Base-by-base conservation (phyloP, 2,888 invertebrate species). In the Biston stratarius region DNA sequence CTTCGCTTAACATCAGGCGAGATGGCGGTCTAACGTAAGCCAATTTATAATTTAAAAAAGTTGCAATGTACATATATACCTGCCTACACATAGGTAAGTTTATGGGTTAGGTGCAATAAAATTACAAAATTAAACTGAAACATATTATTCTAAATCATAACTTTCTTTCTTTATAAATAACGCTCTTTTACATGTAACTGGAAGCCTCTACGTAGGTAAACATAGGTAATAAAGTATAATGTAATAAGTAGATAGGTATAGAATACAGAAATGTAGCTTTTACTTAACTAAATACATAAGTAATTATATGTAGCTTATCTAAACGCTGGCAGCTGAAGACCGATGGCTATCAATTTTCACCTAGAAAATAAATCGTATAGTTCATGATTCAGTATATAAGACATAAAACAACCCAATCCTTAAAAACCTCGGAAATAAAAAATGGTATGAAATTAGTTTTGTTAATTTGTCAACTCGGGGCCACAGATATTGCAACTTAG, bases 131-230 rank as follows among this genome's bases (percentile, higher is more conserved):
- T 82, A 82, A 90, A 91, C 89, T 89, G 87, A 91, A 88, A 68
- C 67, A 68, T 68, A 90, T 92, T 90, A 90, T 88, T 91, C 90
- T 86, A 90, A 89, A 88, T 88, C 86, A 90, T 88, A 92, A 90
- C 83, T 83, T 64, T 85, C 83, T 80, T 77, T 89, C 83, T 88
- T 89, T 90, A 90, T 92, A 92, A 90, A 92, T 92, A 91, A 90
- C 85, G 87, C 83, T 92, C 86, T 91, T 87, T 90, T 85, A 83
- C 84, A 84, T 83, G 77, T 86, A 90, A 89, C 82, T 92, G 93
- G 93, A 94, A 94, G 93, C 93, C 92, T 93, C 93, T 93, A 93
- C 88, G 86, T 86, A 87, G 87, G 87, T 12, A 38, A 8, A 38
- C 8, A 9, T 44, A 44, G 83, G 86, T 81, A 83, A 77, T 82